Percentiles rank a stretch among this genome's conserved stretches.
Conservation (phyloP, 2,888 invertebrate genomes). For the Drosophila prolongata region DNA sequence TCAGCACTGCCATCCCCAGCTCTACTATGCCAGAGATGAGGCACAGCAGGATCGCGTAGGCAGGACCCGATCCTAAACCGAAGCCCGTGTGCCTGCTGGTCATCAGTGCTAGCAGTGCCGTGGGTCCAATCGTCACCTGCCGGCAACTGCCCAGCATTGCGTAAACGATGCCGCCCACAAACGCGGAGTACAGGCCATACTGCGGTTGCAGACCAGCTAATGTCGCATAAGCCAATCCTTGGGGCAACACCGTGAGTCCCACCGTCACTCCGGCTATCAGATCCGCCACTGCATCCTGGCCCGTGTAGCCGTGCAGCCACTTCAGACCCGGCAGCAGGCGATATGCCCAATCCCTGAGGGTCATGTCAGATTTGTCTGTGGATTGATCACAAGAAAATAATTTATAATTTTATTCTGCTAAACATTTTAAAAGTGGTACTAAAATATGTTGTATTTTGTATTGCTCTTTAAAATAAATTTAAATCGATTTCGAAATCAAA, state of each 20-base stretch:
- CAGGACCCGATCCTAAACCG: conserved; percentile 85
- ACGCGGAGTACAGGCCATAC: conserved; percentile 98
- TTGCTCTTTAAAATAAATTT: too few relatives aligned
- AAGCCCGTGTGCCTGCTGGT: conserved; percentile 88
- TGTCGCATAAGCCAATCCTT: conserved; percentile 95
- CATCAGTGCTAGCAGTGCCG: conserved; percentile 95
- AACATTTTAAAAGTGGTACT: too few relatives aligned
- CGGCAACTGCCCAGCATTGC: conserved; percentile 94
- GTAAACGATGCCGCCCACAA: conserved; percentile 96
- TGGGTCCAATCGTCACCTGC: conserved; percentile 95
- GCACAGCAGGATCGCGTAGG: conserved; percentile 93
- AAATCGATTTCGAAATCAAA: too few relatives aligned
- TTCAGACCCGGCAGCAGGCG: conserved; percentile 84
- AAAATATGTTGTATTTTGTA: too few relatives aligned
- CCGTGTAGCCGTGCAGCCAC: conserved; percentile 91
- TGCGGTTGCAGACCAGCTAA: conserved; percentile 94
- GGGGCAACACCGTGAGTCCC: conserved; percentile 93
- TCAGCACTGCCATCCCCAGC: conserved; percentile 91
- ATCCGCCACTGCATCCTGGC: conserved; percentile 92
- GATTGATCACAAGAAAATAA: not conserved
- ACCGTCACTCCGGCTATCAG: conserved; percentile 96
- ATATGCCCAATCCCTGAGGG: conserved; percentile 54
- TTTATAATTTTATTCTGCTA: too few relatives aligned
- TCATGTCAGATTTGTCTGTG: conserved; percentile 27
- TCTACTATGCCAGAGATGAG: conserved; percentile 93